Evolutionary conservation across 2,113 vertebrate genomes (phyloP), one percentile per base, ranked within the genome.

Genomic region (Hemiprocne comata): DNA sequence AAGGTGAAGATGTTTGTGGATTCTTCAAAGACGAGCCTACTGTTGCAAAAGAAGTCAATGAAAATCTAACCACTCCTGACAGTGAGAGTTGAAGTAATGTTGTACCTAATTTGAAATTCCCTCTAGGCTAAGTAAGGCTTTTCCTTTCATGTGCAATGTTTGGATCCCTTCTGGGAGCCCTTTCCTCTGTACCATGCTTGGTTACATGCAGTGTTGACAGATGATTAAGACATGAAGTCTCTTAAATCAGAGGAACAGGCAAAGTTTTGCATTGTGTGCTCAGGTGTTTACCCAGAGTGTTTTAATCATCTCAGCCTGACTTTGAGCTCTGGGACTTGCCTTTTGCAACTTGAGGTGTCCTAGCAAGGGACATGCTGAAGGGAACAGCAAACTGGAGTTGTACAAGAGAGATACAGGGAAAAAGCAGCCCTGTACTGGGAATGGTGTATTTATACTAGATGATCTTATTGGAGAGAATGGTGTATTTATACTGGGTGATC

Each of bases 201-300:
- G 72, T 54, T 96, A 79, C 78, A n/a, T 25, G 77, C 50, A 36
- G 80, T 92, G 85, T 76, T 95, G 88, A 89, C 95, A 53, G 97
- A 95, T 96, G 97, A 96, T 97, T 97, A 97, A 97, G 97, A 97
- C 60, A 36, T 92, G 92, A 96, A 97, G 93, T 9, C 66, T 81
- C 91, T 72, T 24, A 91, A 92, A 91, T 65, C 81, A 53, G 95
- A 95, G 95, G 95, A 97, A 67, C 7, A 17, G 94, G 83, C 89
- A 4, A 46, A 46, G 70, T 84, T 92, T 36, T 40, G 95, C 40
- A 3, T 60, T 57, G 86, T 44, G 85, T 25, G 89, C 91, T 91
- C 81, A 89, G 89, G 94, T 85, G 91, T 85, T 81, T 42, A 61
- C 74, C 70, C 65, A 14, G 57, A 5, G 18, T 1, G 16, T 5